A percentile compares a stretch with the other conserved stretches of the same genome.
phyloP scores from a whole-genome alignment of 2,888 invertebrate genomes.

The Argyra leucocephala region DNA sequence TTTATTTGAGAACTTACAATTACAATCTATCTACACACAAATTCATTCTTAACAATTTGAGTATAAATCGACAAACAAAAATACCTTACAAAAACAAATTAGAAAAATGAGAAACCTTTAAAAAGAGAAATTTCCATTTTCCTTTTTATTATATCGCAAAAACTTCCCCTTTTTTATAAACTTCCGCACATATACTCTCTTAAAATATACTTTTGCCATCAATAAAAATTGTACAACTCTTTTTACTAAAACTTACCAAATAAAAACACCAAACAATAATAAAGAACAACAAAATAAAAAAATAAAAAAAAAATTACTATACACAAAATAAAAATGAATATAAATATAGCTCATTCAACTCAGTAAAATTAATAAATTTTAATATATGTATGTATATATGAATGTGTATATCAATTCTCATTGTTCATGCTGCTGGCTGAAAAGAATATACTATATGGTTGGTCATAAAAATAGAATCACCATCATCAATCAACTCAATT shows the following conservation, averaged over 20 bases:
- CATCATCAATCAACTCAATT: constrained; percentile 26
- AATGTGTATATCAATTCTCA: too few relatives aligned
- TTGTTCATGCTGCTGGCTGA: neutral
- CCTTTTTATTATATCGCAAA: neutral
- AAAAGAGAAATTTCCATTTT: neutral
- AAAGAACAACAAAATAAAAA: neutral
- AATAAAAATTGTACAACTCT: neutral
- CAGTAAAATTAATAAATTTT: too few relatives aligned
- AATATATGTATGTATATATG: too few relatives aligned
- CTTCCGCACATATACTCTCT: neutral
- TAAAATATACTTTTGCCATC: neutral
- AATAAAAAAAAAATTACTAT: neutral
- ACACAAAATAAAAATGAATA: neutral
- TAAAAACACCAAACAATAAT: neutral
- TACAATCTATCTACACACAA: too few relatives aligned
- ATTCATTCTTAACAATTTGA: neutral
- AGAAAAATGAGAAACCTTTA: neutral
- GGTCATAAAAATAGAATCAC: constrained; percentile 25
- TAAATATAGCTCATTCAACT: too few relatives aligned
- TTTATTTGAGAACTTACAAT: too few relatives aligned
- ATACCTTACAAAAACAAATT: neutral
- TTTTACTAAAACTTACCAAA: neutral
- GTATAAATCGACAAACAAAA: neutral
- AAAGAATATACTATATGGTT: neutral
- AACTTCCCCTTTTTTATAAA: neutral